A percentile compares a stretch with the other conserved stretches of the same genome.
Evolutionary conservation across 2,888 invertebrate genomes (phyloP).

Genomic region (Sepioteuthis lessoniana): DNA sequence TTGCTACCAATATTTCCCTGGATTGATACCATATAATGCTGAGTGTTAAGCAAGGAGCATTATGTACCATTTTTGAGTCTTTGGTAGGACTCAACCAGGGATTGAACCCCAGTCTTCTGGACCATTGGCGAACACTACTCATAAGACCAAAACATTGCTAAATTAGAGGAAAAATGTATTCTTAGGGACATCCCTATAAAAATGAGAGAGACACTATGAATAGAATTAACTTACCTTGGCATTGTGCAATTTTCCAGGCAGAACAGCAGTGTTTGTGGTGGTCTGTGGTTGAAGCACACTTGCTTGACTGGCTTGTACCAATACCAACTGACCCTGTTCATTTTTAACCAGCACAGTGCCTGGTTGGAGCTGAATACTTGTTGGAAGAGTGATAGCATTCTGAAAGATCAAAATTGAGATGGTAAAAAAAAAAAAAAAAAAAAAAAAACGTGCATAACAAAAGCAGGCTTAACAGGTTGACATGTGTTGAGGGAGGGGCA

Average conservation of each 20-base stretch:
- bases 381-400: conserved; percentile 78
- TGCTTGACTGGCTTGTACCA: conserved; percentile 80
- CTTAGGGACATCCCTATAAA: no score
- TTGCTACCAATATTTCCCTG: no score
- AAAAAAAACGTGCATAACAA: no score
- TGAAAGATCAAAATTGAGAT: conserved; percentile 51
- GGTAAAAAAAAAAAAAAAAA: not conserved
- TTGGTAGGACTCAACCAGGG: no score
- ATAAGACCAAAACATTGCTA: no score
- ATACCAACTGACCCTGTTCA: conserved; percentile 95
- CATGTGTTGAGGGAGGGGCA: not conserved
- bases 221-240: conserved; percentile 59
- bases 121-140: no score
- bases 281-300: conserved; percentile 58
- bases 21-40: no score
- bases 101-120: no score
- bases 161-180: no score
- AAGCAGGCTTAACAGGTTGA: not conserved
- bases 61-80: no score
- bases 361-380: conserved; percentile 83
- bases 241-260: conserved; percentile 59
- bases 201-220: not conserved
- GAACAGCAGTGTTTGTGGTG: conserved; percentile 47
- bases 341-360: conserved; percentile 94
- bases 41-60: no score